Percentiles rank a stretch among this genome's conserved stretches.
phyloP scores from a whole-genome alignment of 2,797 vertebrate species.

The Enteromius afrohamiltoni region DNA sequence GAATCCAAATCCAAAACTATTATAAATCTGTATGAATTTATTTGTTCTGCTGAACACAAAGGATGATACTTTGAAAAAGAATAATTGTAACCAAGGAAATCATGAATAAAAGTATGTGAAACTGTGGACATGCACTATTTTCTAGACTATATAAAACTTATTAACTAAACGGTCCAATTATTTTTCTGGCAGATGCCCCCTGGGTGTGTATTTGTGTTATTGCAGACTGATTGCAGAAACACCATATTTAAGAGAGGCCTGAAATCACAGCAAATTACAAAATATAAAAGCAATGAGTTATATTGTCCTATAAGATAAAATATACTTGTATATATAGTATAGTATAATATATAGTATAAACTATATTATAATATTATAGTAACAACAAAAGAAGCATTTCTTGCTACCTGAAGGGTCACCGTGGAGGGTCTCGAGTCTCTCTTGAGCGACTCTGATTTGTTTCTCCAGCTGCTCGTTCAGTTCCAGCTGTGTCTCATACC shows the following conservation, averaged over 20 bases:
- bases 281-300: neutral
- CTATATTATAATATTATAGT: too few relatives aligned
- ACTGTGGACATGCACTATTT: neutral
- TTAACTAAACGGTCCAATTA: neutral
- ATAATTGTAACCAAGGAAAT: neutral
- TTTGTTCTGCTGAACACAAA: too few relatives aligned
- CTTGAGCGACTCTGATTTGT: slow-evolving; percentile 79
- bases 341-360: too few relatives aligned
- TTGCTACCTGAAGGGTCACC: slow-evolving; percentile 83
- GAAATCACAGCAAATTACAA: neutral
- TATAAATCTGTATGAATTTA: too few relatives aligned
- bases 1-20: too few relatives aligned
- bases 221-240: neutral
- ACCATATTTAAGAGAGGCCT: neutral
- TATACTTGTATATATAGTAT: too few relatives aligned
- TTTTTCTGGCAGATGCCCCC: neutral
- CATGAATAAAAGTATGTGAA: neutral
- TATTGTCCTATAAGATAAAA: neutral
- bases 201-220: neutral
- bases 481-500: slow-evolving; percentile 86
- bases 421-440: slow-evolving; percentile 79
- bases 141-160: neutral
- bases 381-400: neutral
- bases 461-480: slow-evolving; percentile 85
- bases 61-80: too few relatives aligned